Conservation (phyloP, 2,797 vertebrate genomes). For the Acipenser transmontanus region DNA sequence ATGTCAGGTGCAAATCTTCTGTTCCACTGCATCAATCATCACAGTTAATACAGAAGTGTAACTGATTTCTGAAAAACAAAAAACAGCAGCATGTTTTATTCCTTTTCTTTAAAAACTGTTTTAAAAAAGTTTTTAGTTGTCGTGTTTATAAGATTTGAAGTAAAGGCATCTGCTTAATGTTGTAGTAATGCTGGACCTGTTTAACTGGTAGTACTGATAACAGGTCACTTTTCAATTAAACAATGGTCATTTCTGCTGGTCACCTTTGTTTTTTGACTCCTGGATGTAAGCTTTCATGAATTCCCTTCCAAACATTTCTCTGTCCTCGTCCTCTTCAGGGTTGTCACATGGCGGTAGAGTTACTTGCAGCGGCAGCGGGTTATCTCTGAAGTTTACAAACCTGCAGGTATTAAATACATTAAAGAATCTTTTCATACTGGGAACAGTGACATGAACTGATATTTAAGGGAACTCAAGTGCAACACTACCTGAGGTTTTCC, state of each 20-base stretch:
- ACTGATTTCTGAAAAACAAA: slow-evolving; percentile 54
- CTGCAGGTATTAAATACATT: slow-evolving; percentile 43
- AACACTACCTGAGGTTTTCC: slow-evolving; percentile 69
- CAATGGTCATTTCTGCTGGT: background rate
- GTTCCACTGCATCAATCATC: slow-evolving; percentile 23
- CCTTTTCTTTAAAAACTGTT: no score
- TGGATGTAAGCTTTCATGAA: slow-evolving; percentile 86
- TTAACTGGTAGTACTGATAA: no score
- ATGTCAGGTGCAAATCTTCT: background rate
- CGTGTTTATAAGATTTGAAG: no score
- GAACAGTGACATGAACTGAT: no score
- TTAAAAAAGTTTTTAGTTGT: no score
- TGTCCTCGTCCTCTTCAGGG: slow-evolving; percentile 53
- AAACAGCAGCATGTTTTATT: slow-evolving; percentile 7
- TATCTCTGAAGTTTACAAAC: slow-evolving; percentile 96
- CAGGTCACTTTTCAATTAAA: no score
- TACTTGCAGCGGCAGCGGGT: slow-evolving; percentile 75
- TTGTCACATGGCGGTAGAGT: slow-evolving; percentile 49
- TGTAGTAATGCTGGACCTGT: no score
- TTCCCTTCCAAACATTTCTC: slow-evolving; percentile 82
- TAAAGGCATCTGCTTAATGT: no score
- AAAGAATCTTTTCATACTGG: background rate
- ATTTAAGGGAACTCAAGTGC: background rate
- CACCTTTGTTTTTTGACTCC: slow-evolving; percentile 61
- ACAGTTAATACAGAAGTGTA: slow-evolving; percentile 35